Percentiles rank a stretch among this genome's conserved stretches.
Conservation (phyloP, 2,888 invertebrate species). For the Zaprionus bogoriensis region DNA sequence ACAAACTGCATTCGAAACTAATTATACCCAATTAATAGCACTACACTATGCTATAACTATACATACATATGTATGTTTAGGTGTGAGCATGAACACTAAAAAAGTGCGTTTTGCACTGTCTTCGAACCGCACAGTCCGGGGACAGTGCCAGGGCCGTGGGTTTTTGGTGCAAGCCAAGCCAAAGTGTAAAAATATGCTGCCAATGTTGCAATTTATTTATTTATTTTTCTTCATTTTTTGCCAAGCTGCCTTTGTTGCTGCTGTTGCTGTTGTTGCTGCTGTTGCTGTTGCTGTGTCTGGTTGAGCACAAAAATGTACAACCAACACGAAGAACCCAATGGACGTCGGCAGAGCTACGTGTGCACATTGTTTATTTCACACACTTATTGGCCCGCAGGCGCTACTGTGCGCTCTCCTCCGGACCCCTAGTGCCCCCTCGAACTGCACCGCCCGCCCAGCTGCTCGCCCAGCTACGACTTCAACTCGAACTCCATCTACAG, state of each 20-base stretch:
- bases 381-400: conserved; percentile 77
- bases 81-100: too few species aligned
- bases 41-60: too few species aligned
- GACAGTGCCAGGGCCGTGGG: conserved; percentile 63
- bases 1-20: conserved; percentile 45
- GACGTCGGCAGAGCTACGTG: conserved; percentile 60
- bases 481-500: conserved; percentile 16
- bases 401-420: conserved; percentile 56
- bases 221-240: conserved; percentile 70
- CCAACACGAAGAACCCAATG: conserved; percentile 63
- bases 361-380: conserved; percentile 78
- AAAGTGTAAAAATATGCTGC: conserved; percentile 77
- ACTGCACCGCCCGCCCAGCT: conserved; percentile 21
- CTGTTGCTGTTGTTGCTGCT: conserved; percentile 23
- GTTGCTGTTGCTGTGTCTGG: conserved; percentile 57
- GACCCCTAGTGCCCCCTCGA: neutral
- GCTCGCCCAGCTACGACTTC: conserved; percentile 4
- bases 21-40: conserved; percentile 59
- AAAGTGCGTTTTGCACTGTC: conserved; percentile 46
- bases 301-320: conserved; percentile 73
- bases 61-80: too few species aligned
- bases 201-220: conserved; percentile 78
- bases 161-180: conserved; percentile 69
- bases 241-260: conserved; percentile 20
- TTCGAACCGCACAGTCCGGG: conserved; percentile 33